phyloP scores from a whole-genome alignment of 2,113 vertebrate genomes.

The Gallinago media region DNA sequence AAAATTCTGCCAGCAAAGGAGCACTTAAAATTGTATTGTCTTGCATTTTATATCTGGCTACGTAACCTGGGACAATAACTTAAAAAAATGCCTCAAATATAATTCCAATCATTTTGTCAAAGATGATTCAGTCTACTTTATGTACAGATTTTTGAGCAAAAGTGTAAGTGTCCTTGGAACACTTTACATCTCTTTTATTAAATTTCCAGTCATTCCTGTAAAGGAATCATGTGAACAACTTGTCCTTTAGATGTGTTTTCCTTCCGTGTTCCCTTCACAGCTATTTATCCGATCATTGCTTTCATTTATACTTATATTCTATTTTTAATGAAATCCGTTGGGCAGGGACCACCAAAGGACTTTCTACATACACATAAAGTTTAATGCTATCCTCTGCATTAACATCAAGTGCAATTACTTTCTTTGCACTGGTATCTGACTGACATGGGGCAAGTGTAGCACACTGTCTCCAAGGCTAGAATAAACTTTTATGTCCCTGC shows the following conservation, averaged over 20 bases:
- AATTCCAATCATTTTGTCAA: background rate
- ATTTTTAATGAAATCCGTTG: accelerated
- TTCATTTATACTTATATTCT: accelerated
- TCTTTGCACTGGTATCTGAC: accelerated
- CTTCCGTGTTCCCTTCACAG: accelerated
- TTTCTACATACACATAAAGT: accelerated
- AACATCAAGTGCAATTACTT: accelerated
- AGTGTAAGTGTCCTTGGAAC: accelerated
- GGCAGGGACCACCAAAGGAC: background rate
- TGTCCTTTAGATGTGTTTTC: accelerated
- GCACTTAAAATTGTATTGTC: background rate
- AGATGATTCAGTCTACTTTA: background rate
- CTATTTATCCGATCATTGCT: accelerated
- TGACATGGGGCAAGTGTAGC: accelerated
- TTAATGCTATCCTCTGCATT: background rate
- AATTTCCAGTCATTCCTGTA: background rate
- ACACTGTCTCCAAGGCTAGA: accelerated
- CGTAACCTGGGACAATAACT: background rate
- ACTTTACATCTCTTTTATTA: background rate
- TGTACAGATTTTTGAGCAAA: background rate
- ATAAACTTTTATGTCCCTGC: accelerated
- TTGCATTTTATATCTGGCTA: background rate
- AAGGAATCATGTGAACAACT: accelerated
- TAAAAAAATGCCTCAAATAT: accelerated
- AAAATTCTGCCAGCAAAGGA: background rate